Conservation (phyloP, 1,140 invertebrate genomes). For the Macrobrachium rosenbergii region DNA sequence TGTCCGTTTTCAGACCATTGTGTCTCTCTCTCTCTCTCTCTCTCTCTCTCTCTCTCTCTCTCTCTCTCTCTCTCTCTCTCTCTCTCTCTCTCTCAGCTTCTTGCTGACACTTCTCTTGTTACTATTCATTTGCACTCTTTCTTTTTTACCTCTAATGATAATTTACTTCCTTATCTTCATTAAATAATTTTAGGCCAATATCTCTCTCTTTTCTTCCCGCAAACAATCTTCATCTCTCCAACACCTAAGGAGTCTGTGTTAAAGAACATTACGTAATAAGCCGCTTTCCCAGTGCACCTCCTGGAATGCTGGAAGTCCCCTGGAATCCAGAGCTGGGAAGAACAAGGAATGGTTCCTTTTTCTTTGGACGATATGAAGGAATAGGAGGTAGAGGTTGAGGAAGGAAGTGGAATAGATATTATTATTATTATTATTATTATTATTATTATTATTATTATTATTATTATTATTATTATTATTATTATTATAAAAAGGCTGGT, state of each 20-base stretch:
- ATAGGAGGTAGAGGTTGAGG: too few relatives aligned
- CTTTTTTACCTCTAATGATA: background rate
- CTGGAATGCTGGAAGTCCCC: background rate
- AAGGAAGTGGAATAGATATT: too few relatives aligned
- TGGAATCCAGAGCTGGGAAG: background rate
- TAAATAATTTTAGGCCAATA: background rate
- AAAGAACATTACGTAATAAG: too few relatives aligned
- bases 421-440: too few relatives aligned
- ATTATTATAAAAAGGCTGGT: too few relatives aligned
- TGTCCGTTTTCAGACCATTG: background rate
- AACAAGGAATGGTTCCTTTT: background rate
- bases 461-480: too few relatives aligned
- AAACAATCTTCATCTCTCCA: too few relatives aligned
- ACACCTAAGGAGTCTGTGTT: too few relatives aligned
- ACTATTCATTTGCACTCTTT: background rate
- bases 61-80: slow-evolving; percentile 42
- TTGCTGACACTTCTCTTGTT: background rate
- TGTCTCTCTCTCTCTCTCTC: slow-evolving; percentile 2
- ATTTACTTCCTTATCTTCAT: background rate
- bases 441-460: too few relatives aligned
- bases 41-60: slow-evolving; percentile 41
- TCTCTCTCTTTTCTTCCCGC: too few relatives aligned
- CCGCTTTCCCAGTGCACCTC: background rate
- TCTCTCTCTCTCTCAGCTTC: slow-evolving; percentile 33
- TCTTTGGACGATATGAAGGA: too few relatives aligned